These are phyloP conservation scores for Sterrhoptilus dennistouni DNA, from an alignment of 2,113 vertebrate species.

Conservation along the genomic window DNA sequence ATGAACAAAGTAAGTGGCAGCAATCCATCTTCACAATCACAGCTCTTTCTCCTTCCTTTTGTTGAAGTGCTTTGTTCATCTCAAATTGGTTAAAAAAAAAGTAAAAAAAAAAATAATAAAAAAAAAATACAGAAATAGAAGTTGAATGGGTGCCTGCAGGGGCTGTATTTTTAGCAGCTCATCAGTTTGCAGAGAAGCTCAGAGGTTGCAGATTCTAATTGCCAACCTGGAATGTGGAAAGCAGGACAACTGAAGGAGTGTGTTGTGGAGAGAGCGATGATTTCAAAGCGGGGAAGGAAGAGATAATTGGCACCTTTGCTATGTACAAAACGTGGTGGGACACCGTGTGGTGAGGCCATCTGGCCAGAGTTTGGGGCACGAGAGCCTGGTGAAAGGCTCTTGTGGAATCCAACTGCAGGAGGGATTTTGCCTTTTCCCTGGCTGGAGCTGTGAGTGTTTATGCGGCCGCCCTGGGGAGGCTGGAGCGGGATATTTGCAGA, in stretches of 20 bases:
- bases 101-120: slow-evolving; percentile 60
- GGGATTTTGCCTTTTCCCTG: neutral
- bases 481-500: neutral
- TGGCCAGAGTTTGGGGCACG: neutral
- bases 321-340: neutral
- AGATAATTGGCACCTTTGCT: neutral
- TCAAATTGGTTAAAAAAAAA: slow-evolving; percentile 53
- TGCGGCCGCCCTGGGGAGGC: neutral
- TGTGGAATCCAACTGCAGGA: neutral
- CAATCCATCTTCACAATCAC: slow-evolving; percentile 66
- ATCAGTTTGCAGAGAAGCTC: slow-evolving; percentile 70
- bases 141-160: slow-evolving; percentile 72
- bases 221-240: slow-evolving; percentile 58
- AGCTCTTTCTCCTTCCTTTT: slow-evolving; percentile 65
- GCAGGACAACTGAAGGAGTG: slow-evolving; percentile 12
- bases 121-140: slow-evolving; percentile 78
- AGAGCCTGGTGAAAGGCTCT: neutral
- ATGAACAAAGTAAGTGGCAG: slow-evolving; percentile 64
- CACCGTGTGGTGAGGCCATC: slow-evolving; percentile 13
- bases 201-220: slow-evolving; percentile 76
- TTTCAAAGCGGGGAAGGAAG: neutral
- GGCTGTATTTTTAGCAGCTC: slow-evolving; percentile 80
- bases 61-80: slow-evolving; percentile 77
- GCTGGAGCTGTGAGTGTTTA: neutral
- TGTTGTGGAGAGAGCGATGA: neutral